Conservation (phyloP, 2,888 invertebrate genomes). For the Agrotis exclamationis region DNA sequence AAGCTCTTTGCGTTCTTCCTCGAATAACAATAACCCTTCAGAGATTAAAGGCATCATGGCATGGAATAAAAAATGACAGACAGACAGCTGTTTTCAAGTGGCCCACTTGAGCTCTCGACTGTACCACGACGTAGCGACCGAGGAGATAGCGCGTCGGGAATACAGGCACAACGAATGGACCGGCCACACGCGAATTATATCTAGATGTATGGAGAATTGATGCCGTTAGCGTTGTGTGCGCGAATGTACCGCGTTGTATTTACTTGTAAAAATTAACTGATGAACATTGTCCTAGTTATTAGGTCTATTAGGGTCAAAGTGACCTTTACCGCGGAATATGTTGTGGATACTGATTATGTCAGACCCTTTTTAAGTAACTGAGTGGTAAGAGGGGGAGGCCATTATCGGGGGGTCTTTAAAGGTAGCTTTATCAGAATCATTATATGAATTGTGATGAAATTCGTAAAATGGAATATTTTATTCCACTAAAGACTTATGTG, state of each 20-base stretch:
- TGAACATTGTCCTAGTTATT: constrained; percentile 4
- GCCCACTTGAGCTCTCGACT: constrained; percentile 35
- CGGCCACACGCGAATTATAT: constrained; percentile 76
- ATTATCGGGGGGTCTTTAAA: too few relatives aligned
- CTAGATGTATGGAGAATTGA: constrained; percentile 69
- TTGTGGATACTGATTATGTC: too few relatives aligned
- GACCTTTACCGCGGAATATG: not conserved
- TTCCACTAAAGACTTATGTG: too few relatives aligned
- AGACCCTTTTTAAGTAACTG: not conserved
- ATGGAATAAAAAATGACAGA: not conserved
- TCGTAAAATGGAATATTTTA: too few relatives aligned
- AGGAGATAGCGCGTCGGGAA: constrained; percentile 67
- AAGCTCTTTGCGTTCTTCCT: too few relatives aligned
- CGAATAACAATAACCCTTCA: not conserved
- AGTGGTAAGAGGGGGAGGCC: too few relatives aligned
- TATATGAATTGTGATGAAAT: too few relatives aligned
- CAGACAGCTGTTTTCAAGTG: constrained; percentile 17
- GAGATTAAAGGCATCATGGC: not conserved
- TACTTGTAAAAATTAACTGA: constrained; percentile 34
- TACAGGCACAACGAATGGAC: constrained; percentile 76
- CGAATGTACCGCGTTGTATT: constrained; percentile 62
- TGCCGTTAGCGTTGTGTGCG: constrained; percentile 63
- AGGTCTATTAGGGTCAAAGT: too few relatives aligned
- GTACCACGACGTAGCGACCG: constrained; percentile 51
- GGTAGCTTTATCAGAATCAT: too few relatives aligned